Base-by-base conservation (phyloP, 2,113 vertebrate genomes). In the Meriones unguiculatus region DNA sequence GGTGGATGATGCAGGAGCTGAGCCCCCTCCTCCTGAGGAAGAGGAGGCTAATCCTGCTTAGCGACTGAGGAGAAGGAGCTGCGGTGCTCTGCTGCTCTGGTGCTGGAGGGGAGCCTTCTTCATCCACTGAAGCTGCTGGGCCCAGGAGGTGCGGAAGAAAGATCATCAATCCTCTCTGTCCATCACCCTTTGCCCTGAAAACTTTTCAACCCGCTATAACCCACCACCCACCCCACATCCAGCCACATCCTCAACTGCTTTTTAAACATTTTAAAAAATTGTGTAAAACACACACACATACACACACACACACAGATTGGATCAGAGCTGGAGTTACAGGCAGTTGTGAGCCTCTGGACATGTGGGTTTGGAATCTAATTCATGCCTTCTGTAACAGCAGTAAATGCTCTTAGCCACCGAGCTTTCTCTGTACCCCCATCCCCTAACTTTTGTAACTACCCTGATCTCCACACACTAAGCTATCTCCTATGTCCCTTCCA, bases 31-130 rank as follows among this genome's bases (percentile, higher is more conserved):
- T 62, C 98, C 98, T 99, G 99, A 99, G 99, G 99, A 99, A 99
- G 98, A 99, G 99, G 99, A 99, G 99, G 99, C 99, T 99, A 99
- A 99, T 99, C 99, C 99, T 99, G 99, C 99, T 99, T 99, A 99
- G 99, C 98, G 98, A 99, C 99, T 99, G 99, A 99, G 99, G 99
- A 99, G 94, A 54, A 20, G 13, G 46, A 73, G 69, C 32, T 57
- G 89, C 94, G 5, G 69, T 41, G 72, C 88, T 93, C 46, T 46
- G 46, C 46, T 46, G 46, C 46, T 46, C 46, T 5, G 46, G 46
- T 46, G 46, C 46, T 46, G 46, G 46, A 65, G 87, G 50, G 73
- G 91, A 87, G 76, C 54, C 65, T 90, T 76, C 89, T 95, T 94
- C 86, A 82, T 69, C 87, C 98, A 98, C 98, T 99, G 98, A 97